Conservation (phyloP, 2,113 vertebrate species). For the Fregetta grallaria region DNA sequence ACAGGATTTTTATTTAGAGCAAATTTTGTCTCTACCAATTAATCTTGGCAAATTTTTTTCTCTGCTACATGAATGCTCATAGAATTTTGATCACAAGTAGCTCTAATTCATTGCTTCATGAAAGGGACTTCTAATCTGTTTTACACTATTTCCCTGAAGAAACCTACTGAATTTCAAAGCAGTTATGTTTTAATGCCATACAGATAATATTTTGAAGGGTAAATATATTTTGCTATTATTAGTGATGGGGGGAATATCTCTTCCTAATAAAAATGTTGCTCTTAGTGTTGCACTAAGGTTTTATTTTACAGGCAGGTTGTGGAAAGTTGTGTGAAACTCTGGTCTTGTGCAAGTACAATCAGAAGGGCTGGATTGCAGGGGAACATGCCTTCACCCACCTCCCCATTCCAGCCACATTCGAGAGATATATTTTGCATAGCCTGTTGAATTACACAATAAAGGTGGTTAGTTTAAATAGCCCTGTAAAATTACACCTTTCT, state of each 20-base stretch:
- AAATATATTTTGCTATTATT: neutral
- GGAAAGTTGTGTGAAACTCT: neutral
- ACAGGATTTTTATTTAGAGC: conserved; percentile 1
- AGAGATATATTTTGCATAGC: neutral
- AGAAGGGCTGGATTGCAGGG: neutral
- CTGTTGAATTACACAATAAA: neutral
- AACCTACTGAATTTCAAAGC: neutral
- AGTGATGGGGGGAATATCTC: neutral
- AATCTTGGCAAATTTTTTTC: neutral
- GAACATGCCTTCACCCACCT: neutral
- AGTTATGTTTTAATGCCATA: neutral
- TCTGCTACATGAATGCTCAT: neutral
- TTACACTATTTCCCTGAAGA: neutral
- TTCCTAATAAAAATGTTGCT: neutral
- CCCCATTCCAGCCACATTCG: neutral
- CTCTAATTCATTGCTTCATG: neutral
- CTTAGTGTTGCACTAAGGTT: neutral
- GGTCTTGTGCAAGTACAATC: neutral
- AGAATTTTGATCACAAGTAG: neutral
- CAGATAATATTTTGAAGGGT: neutral
- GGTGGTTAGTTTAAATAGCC: neutral
- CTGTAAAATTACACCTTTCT: neutral
- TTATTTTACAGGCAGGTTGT: neutral
- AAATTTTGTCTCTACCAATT: conserved; percentile 35
- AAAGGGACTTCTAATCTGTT: neutral